A percentile compares a stretch with the other conserved stretches of the same genome.
These are phyloP conservation scores for Melanotaenia pygmaea DNA, from an alignment of 2,797 vertebrate species.

Conservation along the genomic window DNA sequence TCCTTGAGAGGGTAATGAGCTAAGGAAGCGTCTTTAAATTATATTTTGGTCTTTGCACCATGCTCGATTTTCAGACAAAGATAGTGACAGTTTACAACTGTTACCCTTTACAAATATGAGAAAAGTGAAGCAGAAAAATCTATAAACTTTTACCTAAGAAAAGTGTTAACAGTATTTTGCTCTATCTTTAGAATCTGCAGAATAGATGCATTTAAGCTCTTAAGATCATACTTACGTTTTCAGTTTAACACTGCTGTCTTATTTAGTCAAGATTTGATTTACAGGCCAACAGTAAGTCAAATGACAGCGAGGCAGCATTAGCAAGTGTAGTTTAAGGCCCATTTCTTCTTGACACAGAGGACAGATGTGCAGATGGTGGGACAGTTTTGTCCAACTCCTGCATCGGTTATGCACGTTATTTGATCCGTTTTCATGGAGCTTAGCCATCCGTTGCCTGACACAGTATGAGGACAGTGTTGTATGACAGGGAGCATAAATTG, in stretches of 20 bases:
- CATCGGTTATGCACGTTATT: no score
- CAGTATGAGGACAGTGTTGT: no score
- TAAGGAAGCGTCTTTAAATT: not conserved
- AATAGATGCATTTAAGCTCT: not conserved
- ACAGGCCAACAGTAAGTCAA: not conserved
- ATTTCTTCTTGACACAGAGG: no score
- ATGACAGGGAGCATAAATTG: no score
- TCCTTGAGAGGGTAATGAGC: not conserved
- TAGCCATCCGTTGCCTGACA: no score
- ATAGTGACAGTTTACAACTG: not conserved
- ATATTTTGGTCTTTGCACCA: not conserved
- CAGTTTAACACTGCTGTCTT: not conserved
- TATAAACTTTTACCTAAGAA: conserved; percentile 3
- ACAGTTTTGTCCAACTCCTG: no score
- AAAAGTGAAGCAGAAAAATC: not conserved
- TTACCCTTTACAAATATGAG: not conserved
- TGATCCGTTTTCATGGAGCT: no score
- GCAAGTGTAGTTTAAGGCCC: not conserved
- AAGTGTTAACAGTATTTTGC: conserved; percentile 4
- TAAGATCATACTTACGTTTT: not conserved
- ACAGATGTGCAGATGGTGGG: no score
- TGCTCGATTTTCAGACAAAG: not conserved
- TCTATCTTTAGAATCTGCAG: not conserved
- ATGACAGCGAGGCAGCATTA: not conserved
- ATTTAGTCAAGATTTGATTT: not conserved